Evolutionary conservation across 2,888 invertebrate genomes (phyloP), one percentile per base, ranked within the genome.

Genomic region (Caenorhabditis sp.): DNA sequence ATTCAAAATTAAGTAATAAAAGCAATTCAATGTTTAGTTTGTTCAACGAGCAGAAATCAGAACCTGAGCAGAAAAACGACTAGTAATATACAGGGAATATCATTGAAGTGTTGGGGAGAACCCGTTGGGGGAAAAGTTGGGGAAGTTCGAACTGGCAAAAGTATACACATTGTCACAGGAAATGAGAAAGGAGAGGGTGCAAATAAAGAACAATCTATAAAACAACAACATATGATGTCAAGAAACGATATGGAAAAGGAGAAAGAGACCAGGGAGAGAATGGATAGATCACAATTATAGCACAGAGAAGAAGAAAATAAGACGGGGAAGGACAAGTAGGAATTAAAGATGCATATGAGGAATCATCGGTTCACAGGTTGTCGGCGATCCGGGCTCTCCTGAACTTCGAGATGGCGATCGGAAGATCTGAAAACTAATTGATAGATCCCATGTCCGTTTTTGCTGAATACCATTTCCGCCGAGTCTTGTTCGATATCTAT

Each of bases 281-380:
- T 14, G 44, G 41, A 24, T 31, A 38, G 51, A 68, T 56, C 64
- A 68, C 51, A 77, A 70, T 70, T 77, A 77, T 77, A 77, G 77
- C 77, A 77, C 77, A 77, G 70, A 59, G 19, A 59, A 56, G 28
- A 59, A 56, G 47, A 47, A 19, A 19, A 58, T 28, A 56, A 44
- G 14, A 66, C 22, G 49, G 38, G 61, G 14, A 41, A 41, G 51
- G 19, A 73, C n/a, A 38, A 56, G 31, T 26, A 54, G 26, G 14
- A 31, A 56, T 41, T 54, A 74, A 38, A 54, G 47, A 54, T 54
- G 31, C 63, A 74, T 69, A 54, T 63, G 61, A 24, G 77, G 69
- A 28, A 77, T 77, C 77, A 77, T 77, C 22, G 77, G 77, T 63
- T 77, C 77, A 26, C 59, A 77, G 10, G 70, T 77, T 31, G 77